phyloP scores from a whole-genome alignment of 2,797 vertebrate species.

The Hoplostethus atlanticus region DNA sequence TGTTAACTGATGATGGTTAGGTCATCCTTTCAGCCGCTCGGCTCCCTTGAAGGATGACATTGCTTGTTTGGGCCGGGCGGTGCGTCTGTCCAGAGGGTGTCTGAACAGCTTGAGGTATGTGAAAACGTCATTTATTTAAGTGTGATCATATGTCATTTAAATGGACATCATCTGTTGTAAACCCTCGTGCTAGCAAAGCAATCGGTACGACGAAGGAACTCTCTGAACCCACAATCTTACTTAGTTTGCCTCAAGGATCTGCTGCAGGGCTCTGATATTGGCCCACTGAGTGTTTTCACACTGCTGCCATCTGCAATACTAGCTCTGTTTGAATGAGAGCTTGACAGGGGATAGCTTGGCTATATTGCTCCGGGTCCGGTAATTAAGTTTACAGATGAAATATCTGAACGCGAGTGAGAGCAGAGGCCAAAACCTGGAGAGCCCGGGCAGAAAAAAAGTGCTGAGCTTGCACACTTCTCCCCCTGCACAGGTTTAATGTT shows the following conservation, averaged over 20 bases:
- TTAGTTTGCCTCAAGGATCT: slow-evolving; percentile 22
- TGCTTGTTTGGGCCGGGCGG: background rate
- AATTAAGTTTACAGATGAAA: slow-evolving; percentile 86
- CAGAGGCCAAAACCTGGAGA: slow-evolving; percentile 66
- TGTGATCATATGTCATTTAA: slow-evolving; percentile 26
- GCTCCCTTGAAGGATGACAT: slow-evolving; percentile 23
- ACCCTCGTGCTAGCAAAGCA: background rate
- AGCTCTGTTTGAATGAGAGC: slow-evolving; percentile 75
- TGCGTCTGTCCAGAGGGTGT: background rate
- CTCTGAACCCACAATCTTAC: slow-evolving; percentile 9
- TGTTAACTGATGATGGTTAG: slow-evolving; percentile 59
- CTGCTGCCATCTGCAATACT: slow-evolving; percentile 53
- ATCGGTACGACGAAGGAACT: background rate
- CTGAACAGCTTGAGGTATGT: background rate
- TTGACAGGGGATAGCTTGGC: slow-evolving; percentile 76
- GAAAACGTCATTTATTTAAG: background rate
- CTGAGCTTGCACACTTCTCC: slow-evolving; percentile 77
- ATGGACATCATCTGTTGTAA: slow-evolving; percentile 30
- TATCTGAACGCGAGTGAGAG: slow-evolving; percentile 76
- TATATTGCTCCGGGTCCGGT: slow-evolving; percentile 70
- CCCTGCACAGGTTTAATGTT: slow-evolving; percentile 64
- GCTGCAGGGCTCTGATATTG: background rate
- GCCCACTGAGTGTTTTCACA: slow-evolving; percentile 42
- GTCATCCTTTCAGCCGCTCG: slow-evolving; percentile 32
- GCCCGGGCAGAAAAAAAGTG: slow-evolving; percentile 70